These are phyloP conservation scores for Sebastes goodei DNA, from an alignment of 2,797 vertebrate species.

Conservation along the genomic window DNA sequence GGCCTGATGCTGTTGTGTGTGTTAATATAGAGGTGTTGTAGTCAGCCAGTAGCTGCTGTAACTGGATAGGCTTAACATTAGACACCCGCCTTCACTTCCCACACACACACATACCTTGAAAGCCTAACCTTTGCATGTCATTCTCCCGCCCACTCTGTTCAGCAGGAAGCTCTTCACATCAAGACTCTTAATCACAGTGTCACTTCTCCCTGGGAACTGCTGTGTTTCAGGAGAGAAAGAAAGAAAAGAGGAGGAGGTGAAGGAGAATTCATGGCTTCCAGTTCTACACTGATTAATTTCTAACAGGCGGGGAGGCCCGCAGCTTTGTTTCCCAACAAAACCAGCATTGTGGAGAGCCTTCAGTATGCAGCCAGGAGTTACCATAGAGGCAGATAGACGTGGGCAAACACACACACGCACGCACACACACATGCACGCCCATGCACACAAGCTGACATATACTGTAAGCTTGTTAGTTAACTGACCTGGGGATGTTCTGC, in stretches of 20 bases:
- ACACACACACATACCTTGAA: constrained; percentile 1
- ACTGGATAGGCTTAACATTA: neutral
- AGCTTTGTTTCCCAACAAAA: constrained; percentile 49
- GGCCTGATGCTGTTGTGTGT: constrained; percentile 7
- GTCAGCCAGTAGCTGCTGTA: neutral
- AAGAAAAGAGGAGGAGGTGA: constrained; percentile 21
- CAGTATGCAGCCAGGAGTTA: constrained; percentile 20
- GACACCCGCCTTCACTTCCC: neutral
- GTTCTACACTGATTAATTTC: constrained; percentile 42
- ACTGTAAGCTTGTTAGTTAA: no score
- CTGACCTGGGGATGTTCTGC: neutral
- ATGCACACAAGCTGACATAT: no score
- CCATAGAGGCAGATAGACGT: neutral
- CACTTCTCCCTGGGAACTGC: constrained; percentile 49
- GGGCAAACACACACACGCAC: neutral
- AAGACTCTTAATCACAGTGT: constrained; percentile 59
- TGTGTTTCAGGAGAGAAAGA: constrained; percentile 14
- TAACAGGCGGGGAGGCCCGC: constrained; percentile 28
- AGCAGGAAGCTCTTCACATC: constrained; percentile 51
- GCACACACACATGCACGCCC: neutral
- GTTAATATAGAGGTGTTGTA: constrained; percentile 4
- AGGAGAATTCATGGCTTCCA: constrained; percentile 31
- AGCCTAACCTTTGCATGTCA: constrained; percentile 18
- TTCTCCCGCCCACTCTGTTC: constrained; percentile 30
- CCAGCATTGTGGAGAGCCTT: constrained; percentile 25